Conservation (phyloP, 2,888 invertebrate species). For the Zygogramma bicolorata region DNA sequence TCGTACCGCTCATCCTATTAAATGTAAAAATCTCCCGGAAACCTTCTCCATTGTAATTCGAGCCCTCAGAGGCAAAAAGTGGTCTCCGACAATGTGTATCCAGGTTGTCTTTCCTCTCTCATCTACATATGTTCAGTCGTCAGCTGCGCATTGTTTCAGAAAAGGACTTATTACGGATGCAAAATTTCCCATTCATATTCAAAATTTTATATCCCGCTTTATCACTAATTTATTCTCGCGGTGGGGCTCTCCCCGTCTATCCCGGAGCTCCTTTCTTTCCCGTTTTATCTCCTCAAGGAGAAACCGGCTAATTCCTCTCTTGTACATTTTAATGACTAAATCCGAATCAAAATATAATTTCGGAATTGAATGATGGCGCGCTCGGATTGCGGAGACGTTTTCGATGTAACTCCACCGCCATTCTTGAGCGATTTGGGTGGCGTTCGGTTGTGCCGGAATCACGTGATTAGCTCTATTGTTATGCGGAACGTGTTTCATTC, state of each 20-base stretch:
- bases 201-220: conserved; percentile 88
- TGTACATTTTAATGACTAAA: conserved; percentile 60
- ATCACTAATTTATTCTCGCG: conserved; percentile 82
- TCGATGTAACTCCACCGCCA: not conserved
- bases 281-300: conserved; percentile 55
- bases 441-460: not conserved
- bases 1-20: not conserved
- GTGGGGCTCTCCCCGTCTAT: conserved; percentile 64
- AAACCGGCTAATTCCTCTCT: conserved; percentile 57
- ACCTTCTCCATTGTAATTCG: not conserved
- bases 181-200: conserved; percentile 91
- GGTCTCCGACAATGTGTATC: conserved; percentile 6
- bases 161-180: conserved; percentile 86
- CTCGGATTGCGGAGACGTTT: not conserved
- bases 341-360: conserved; percentile 60
- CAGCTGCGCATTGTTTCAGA: conserved; percentile 62
- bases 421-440: not conserved
- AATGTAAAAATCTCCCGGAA: conserved; percentile 16
- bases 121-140: conserved; percentile 72
- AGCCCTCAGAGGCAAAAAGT: not conserved
- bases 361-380: conserved; percentile 39
- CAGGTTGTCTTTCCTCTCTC: conserved; percentile 53
- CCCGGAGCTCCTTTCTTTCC: conserved; percentile 51
- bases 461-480: not conserved
- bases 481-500: no score